Conservation (phyloP, 1,140 invertebrate species). For the Ectropis grisescens region DNA sequence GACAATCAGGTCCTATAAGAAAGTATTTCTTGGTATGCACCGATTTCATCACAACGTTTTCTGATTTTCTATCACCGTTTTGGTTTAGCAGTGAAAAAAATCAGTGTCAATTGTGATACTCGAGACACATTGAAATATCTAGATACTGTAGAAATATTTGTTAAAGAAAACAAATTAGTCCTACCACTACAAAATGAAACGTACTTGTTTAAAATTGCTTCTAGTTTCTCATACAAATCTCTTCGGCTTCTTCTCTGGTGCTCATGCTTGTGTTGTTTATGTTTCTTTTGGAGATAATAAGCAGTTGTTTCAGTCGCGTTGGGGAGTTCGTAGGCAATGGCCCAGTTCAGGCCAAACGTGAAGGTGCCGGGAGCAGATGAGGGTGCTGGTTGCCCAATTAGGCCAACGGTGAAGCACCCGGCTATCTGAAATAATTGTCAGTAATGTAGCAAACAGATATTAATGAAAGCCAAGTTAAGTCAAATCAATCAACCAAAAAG, state of each 20-base stretch:
- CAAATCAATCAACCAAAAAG: too few species aligned
- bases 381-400: slow-evolving; percentile 65
- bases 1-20: too few species aligned
- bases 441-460: too few species aligned
- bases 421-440: slow-evolving; percentile 42
- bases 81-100: too few species aligned
- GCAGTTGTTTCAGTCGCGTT: slow-evolving; percentile 74
- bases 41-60: too few species aligned
- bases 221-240: slow-evolving; percentile 77
- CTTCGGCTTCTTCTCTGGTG: slow-evolving; percentile 69
- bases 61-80: too few species aligned
- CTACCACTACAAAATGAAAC: slow-evolving; percentile 21
- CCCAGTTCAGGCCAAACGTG: slow-evolving; percentile 80
- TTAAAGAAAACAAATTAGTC: too few species aligned
- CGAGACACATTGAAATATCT: too few species aligned
- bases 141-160: too few species aligned
- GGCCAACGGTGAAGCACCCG: slow-evolving; percentile 70
- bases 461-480: too few species aligned
- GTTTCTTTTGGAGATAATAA: slow-evolving; percentile 22
- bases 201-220: slow-evolving; percentile 79
- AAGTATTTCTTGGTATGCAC: too few species aligned
- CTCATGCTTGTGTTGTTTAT: slow-evolving; percentile 40
- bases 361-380: slow-evolving; percentile 65
- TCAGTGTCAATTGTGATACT: too few species aligned
- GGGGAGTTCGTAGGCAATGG: slow-evolving; percentile 81